Conservation (phyloP, 2,797 vertebrate species). For the Poecilia velifera region DNA sequence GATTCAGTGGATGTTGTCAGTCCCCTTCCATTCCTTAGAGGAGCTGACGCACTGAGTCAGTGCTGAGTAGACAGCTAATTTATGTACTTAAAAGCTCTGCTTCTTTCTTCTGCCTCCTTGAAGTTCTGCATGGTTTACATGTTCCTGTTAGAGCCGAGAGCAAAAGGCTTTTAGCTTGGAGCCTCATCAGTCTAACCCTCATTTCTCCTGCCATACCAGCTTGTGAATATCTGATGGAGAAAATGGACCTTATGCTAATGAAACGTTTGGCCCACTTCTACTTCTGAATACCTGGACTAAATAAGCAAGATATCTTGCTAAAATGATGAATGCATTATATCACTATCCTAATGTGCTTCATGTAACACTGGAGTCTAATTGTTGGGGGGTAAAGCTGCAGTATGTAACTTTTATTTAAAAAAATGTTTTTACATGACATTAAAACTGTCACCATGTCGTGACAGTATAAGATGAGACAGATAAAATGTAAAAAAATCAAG, state of each 20-base stretch:
- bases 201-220: conserved; percentile 28
- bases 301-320: conserved; percentile 27
- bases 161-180: conserved; percentile 32
- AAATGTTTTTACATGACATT: too few relatives aligned
- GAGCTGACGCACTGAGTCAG: conserved; percentile 50
- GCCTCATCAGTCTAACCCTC: conserved; percentile 43
- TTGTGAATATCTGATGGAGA: conserved; percentile 48
- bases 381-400: too few relatives aligned
- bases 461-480: too few relatives aligned
- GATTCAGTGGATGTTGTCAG: conserved; percentile 54
- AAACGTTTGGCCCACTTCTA: conserved; percentile 49
- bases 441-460: too few relatives aligned
- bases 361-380: conserved; percentile 26
- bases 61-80: conserved; percentile 58
- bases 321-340: conserved; percentile 42
- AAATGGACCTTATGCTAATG: conserved; percentile 50
- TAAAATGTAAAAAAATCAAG: too few relatives aligned
- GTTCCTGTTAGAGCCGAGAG: conserved; percentile 47
- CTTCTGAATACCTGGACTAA: conserved; percentile 24
- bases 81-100: conserved; percentile 64
- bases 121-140: conserved; percentile 44
- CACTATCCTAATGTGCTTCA: conserved; percentile 38
- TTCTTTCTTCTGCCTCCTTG: conserved; percentile 28
- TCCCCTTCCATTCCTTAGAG: conserved; percentile 32
- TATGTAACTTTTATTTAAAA: too few relatives aligned